These are phyloP conservation scores for Excalfactoria chinensis DNA, from an alignment of 2,113 vertebrate species.

Conservation along the genomic window DNA sequence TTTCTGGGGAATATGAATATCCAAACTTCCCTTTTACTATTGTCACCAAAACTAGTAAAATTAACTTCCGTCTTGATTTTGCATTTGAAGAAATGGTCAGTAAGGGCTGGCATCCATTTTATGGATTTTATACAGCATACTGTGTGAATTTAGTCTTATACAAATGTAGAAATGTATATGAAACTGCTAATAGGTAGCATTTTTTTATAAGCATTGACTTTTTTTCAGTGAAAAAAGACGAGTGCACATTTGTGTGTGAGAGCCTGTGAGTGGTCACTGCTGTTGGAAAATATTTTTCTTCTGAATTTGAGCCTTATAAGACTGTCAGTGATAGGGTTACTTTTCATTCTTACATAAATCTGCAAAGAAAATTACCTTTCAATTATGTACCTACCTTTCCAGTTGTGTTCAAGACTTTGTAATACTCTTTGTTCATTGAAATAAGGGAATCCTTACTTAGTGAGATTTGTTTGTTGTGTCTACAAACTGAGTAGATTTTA, in stretches of 20 bases:
- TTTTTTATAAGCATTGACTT: not conserved
- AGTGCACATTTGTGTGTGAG: not conserved
- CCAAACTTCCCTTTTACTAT: not conserved
- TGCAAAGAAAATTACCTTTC: not conserved
- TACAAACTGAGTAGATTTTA: not conserved
- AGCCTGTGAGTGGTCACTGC: not conserved
- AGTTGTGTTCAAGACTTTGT: not conserved
- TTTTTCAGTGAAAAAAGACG: not conserved
- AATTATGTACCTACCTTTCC: not conserved
- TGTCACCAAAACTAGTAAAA: not conserved
- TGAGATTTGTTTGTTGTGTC: not conserved
- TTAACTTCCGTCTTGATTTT: not conserved
- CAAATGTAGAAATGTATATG: not conserved
- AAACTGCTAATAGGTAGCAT: not conserved
- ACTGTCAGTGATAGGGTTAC: not conserved
- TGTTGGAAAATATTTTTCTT: not conserved
- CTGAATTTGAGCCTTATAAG: not conserved
- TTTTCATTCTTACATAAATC: not conserved
- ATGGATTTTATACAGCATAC: not conserved
- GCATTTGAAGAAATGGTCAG: not conserved
- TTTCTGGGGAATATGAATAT: not conserved
- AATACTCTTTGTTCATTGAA: not conserved
- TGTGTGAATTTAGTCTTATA: not conserved
- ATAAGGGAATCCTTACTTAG: not conserved
- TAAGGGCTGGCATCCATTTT: rapidly evolving